A percentile compares a stretch with the other conserved stretches of the same genome.
These are phyloP conservation scores for Lasioglossum oenotherae DNA, from an alignment of 2,888 invertebrate species.

Conservation along the genomic window DNA sequence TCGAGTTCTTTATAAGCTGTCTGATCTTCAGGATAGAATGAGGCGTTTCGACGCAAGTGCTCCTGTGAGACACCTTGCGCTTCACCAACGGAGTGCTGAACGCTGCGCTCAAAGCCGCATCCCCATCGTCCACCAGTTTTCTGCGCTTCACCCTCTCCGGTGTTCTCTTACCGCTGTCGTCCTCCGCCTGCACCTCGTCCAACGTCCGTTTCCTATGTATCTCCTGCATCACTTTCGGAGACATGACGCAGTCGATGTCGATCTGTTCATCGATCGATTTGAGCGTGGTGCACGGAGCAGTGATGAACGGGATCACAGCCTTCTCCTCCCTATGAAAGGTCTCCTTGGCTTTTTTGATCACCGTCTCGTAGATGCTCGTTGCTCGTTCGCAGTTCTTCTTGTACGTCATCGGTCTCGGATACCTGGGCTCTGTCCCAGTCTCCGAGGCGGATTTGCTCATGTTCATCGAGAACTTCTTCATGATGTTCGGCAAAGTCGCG, in stretches of 20 bases:
- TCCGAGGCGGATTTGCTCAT: conserved; percentile 43
- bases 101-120: conserved; percentile 61
- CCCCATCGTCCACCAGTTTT: conserved; percentile 52
- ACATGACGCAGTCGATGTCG: conserved; percentile 72
- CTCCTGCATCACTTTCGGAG: conserved; percentile 64
- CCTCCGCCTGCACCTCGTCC: conserved; percentile 66
- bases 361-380: conserved; percentile 74
- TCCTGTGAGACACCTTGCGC: conserved; percentile 67
- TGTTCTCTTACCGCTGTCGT: conserved; percentile 25
- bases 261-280: conserved; percentile 55
- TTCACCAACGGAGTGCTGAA: conserved; percentile 80
- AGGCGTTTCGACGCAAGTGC: conserved; percentile 73
- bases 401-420: conserved; percentile 81
- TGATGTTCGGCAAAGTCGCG: conserved; percentile 78
- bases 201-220: conserved; percentile 73
- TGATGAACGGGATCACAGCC: conserved; percentile 79
- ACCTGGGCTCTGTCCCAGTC: conserved; percentile 59
- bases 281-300: conserved; percentile 78
- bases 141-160: conserved; percentile 64
- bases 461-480: conserved; percentile 73
- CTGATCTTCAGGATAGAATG: conserved; percentile 82
- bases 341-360: conserved; percentile 77
- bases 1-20: conserved; percentile 76
- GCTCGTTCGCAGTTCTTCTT: conserved; percentile 62
- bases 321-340: conserved; percentile 75